These are phyloP conservation scores for Doryteuthis pealeii DNA, from an alignment of 1,140 invertebrate species.

Conservation along the genomic window DNA sequence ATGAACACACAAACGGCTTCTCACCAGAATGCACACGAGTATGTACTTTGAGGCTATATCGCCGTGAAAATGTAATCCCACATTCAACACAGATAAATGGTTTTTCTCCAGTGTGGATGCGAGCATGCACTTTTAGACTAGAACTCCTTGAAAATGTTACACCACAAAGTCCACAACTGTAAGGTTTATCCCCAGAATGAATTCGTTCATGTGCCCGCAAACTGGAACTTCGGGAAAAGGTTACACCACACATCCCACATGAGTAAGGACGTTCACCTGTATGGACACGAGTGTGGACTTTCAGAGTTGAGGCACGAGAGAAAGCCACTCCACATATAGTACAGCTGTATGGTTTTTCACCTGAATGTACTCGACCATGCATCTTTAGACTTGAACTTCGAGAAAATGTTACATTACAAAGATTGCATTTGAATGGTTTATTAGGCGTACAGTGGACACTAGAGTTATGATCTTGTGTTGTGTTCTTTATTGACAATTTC, in stretches of 20 bases:
- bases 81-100: slow-evolving; percentile 16
- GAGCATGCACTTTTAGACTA: slow-evolving; percentile 12
- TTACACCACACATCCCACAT: slow-evolving; percentile 19
- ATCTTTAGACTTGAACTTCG: slow-evolving; percentile 45
- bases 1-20: slow-evolving; percentile 21
- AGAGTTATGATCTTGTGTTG: too few relatives aligned
- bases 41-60: slow-evolving; percentile 11
- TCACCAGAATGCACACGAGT: slow-evolving; percentile 6
- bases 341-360: slow-evolving; percentile 58
- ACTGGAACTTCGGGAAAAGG: neutral
- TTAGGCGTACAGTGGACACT: too few relatives aligned
- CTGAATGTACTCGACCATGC: slow-evolving; percentile 54
- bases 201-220: slow-evolving; percentile 12
- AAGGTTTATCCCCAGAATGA: slow-evolving; percentile 22
- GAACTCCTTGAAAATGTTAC: slow-evolving; percentile 11
- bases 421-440: slow-evolving; percentile 29
- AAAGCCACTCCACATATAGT: slow-evolving; percentile 56
- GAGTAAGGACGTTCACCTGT: slow-evolving; percentile 18
- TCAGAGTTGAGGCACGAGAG: slow-evolving; percentile 52
- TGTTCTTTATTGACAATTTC: too few relatives aligned
- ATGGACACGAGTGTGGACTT: slow-evolving; percentile 52
- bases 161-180: slow-evolving; percentile 20
- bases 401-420: slow-evolving; percentile 54
- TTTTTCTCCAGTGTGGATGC: slow-evolving; percentile 14
- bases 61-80: slow-evolving; percentile 12